Evolutionary conservation across 1,140 invertebrate genomes (phyloP), one percentile per base, ranked within the genome.

Genomic region (Eriocheir sinensis): DNA sequence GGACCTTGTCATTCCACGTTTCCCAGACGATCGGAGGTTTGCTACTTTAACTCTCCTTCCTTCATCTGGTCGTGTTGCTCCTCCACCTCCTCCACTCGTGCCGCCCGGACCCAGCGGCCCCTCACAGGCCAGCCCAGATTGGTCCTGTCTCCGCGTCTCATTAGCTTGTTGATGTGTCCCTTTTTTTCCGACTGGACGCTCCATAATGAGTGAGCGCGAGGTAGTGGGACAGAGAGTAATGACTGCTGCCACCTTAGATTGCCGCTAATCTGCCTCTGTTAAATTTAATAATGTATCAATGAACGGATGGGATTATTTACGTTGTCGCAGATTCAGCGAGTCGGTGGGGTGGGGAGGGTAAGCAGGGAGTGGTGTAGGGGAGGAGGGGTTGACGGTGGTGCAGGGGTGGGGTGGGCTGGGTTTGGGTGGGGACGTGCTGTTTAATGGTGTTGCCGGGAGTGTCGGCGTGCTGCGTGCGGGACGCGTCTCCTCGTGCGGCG

Each of bases 261-360:
- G 2, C 34, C 40, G 27, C 44, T 93, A 93, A 93, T 93, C 81
- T 93, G 81, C 92, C 41, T 93, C 44, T 93, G 92, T 86, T 93
- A 93, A 36, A 32, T 53, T 93, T 93, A 86, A 93, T 93, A 27
- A 86, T 53, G 92, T 86, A 53, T 81, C 9, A 48, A 8, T 8
- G 81, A 44, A 21, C 81, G 32, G 92, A 30, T 85, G 83, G 30
- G 27, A 93, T 93, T 93, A 93, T 86, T 93, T 53, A 93, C 36
- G 91, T 81, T 6, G 38, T 44, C 34, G 27, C n/a, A 44, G 91
- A 92, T 2, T 41, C 41, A 34, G 34, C 15, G 81, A 83, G 92
- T 4, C 9, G 21, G 44, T 32, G n/a, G 41, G 27, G 91, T 85
- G 15, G 41, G 40, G 80, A 40, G 79, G 40, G 0, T 40, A 15